phyloP scores from a whole-genome alignment of 2,888 invertebrate genomes.

The Drosophila histrio region DNA sequence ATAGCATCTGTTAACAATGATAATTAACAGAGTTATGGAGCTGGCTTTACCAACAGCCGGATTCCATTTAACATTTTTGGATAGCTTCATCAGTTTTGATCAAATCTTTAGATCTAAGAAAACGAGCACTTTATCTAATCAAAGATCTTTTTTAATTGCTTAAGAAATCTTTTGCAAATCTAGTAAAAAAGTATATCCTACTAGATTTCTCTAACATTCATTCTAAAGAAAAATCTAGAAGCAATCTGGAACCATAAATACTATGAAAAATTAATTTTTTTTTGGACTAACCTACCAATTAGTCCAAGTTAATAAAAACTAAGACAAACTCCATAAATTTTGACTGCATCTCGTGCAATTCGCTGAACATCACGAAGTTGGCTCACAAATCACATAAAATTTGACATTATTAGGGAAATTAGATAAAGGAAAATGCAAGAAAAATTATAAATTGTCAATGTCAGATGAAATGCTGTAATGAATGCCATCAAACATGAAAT shows the following conservation, averaged over 20 bases:
- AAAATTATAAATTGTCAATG: slow-evolving; percentile 74
- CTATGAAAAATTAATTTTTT: background rate
- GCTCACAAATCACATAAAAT: slow-evolving; percentile 68
- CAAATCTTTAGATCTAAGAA: too few species aligned
- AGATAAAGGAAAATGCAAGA: slow-evolving; percentile 32
- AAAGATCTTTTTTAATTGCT: too few species aligned
- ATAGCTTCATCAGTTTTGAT: too few species aligned
- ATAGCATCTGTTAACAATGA: slow-evolving; percentile 34
- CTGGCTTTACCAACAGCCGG: background rate
- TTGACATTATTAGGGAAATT: slow-evolving; percentile 64
- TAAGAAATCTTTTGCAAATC: too few species aligned
- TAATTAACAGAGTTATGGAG: slow-evolving; percentile 20
- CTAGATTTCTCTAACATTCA: too few species aligned
- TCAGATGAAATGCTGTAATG: slow-evolving; percentile 60
- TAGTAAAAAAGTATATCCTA: too few species aligned
- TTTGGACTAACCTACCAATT: slow-evolving; percentile 19
- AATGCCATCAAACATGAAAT: slow-evolving; percentile 52
- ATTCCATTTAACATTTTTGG: too few species aligned
- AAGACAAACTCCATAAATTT: slow-evolving; percentile 45
- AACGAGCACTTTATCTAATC: too few species aligned
- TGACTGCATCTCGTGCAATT: slow-evolving; percentile 39
- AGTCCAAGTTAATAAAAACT: slow-evolving; percentile 9
- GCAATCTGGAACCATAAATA: background rate
- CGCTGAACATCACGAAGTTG: slow-evolving; percentile 54
- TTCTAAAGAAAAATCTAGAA: background rate